phyloP scores from a whole-genome alignment of 2,888 invertebrate species.

The Stramonita haemastoma region DNA sequence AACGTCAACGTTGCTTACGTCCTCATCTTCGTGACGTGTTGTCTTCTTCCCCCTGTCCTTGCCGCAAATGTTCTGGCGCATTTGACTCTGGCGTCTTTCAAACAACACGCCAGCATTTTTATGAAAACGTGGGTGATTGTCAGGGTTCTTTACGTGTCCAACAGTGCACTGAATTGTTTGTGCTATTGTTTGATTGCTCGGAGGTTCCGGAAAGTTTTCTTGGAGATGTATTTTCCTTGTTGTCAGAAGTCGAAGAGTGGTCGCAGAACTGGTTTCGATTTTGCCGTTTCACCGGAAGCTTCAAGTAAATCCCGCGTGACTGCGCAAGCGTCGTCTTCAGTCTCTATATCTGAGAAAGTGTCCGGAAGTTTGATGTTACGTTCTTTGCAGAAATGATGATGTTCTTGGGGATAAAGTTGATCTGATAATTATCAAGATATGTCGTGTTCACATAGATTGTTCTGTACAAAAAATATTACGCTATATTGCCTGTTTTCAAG shows the following conservation, averaged over 20 bases:
- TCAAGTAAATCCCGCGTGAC: not conserved
- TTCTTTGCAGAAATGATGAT: not conserved
- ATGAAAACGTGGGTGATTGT: slow-evolving; percentile 25
- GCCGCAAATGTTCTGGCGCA: slow-evolving; percentile 4
- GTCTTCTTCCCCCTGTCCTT: slow-evolving; percentile 21
- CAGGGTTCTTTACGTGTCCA: slow-evolving; percentile 36
- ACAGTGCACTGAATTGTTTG: slow-evolving; percentile 37
- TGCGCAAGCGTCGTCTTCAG: not conserved
- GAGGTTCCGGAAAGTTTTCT: slow-evolving; percentile 25
- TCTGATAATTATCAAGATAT: not conserved
- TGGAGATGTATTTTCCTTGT: slow-evolving; percentile 6
- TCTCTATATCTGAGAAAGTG: not conserved
- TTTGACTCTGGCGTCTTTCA: slow-evolving; percentile 32
- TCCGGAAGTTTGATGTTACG: not conserved
- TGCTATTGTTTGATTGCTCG: slow-evolving; percentile 39
- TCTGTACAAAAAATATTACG: no score
- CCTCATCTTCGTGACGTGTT: slow-evolving; percentile 28
- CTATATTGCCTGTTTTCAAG: no score
- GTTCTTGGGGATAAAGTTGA: not conserved
- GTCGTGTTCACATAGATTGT: not conserved
- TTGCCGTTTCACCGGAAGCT: not conserved
- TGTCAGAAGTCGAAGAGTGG: not conserved
- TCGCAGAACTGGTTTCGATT: not conserved
- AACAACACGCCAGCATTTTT: slow-evolving; percentile 14
- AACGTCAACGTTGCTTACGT: slow-evolving; percentile 32